Evolutionary conservation across 2,113 vertebrate genomes (phyloP), one percentile per base, ranked within the genome.

Genomic region (Lophura nycthemera): DNA sequence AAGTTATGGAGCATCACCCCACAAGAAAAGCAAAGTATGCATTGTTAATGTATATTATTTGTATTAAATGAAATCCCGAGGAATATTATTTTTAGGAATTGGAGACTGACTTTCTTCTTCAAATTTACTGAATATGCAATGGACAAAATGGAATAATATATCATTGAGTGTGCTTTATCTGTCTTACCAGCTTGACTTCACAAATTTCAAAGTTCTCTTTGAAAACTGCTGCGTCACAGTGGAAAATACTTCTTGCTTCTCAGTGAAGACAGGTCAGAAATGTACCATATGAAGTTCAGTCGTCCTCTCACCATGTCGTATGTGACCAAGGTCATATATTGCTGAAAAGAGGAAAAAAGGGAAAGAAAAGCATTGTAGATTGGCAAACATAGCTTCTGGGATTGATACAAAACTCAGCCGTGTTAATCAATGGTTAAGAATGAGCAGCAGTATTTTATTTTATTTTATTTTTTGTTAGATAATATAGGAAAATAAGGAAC

Each of bases 291-390:
- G 15, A 38, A 1, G 1, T 54, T 57, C 25, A 3, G 29, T 15
- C 0, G 1, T 43, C n/a, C 32, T 30, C 1, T 1, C 11, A 13
- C 6, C 6, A 5, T 20, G 45, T 30, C 38, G 25, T 5, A 0
- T 0, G 10, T 12, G 2, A 13, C 63, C 22, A 25, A 32, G n/a
- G 56, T 4, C 14, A 15, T 42, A 2, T 10, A 3, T 11, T 36
- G 8, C 8, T 83, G 32, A 14, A 67, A 52, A 48, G 74, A 70
- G 19, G n/a, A 66, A 50, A 6, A 57, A 20, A 73, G 7, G 10
- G 29, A 2, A 11, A 12, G 29, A n/a, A 40, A 75, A 40, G 1
- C 5, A n/a, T 3, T 5, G 4, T 0, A 5, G 8, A 9, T 0
- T 63, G 14, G 47, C 7, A 63, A 50, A 15, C 1, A 1, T 12